A percentile compares a stretch with the other conserved stretches of the same genome.
These are phyloP conservation scores for Heliopora coerulea DNA, from an alignment of 92 coral and sea anemone genomes.

Conservation along the genomic window DNA sequence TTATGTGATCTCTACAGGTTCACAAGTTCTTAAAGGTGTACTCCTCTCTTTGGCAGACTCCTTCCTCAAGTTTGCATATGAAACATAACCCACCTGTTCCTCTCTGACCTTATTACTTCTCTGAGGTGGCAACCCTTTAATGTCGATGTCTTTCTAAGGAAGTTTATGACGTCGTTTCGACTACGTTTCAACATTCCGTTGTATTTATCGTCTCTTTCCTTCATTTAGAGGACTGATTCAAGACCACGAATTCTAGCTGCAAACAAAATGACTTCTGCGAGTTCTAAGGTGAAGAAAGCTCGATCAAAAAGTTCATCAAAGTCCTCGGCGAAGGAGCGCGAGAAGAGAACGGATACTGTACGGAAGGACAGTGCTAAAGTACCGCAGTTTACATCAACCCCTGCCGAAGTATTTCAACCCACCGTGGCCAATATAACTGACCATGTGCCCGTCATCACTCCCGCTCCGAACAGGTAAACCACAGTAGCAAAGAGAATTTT, in stretches of 20 bases:
- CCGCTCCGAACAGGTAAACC: conserved; percentile 4
- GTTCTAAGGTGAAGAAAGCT: neutral
- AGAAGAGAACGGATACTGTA: neutral
- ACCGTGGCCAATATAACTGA: neutral
- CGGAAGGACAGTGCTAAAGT: neutral
- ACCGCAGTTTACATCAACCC: conserved; percentile 28
- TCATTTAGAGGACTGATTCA: conserved; percentile 9
- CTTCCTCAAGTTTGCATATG: too few relatives aligned
- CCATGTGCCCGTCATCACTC: neutral
- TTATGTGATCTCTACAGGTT: too few relatives aligned
- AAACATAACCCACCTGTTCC: too few relatives aligned
- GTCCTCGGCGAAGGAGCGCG: neutral
- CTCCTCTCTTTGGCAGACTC: too few relatives aligned
- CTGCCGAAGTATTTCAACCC: conserved; percentile 1
- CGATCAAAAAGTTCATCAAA: neutral
- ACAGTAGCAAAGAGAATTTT: too few relatives aligned
- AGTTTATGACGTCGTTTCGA: too few relatives aligned
- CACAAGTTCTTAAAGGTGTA: too few relatives aligned
- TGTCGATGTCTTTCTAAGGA: too few relatives aligned
- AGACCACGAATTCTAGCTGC: neutral
- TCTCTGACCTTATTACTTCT: too few relatives aligned
- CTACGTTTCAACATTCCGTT: too few relatives aligned
- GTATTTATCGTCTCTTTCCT: neutral
- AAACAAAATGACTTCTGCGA: neutral
- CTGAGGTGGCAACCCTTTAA: too few relatives aligned